Evolutionary conservation across 2,113 vertebrate genomes (phyloP).

Genomic region (Hylia prasina): DNA sequence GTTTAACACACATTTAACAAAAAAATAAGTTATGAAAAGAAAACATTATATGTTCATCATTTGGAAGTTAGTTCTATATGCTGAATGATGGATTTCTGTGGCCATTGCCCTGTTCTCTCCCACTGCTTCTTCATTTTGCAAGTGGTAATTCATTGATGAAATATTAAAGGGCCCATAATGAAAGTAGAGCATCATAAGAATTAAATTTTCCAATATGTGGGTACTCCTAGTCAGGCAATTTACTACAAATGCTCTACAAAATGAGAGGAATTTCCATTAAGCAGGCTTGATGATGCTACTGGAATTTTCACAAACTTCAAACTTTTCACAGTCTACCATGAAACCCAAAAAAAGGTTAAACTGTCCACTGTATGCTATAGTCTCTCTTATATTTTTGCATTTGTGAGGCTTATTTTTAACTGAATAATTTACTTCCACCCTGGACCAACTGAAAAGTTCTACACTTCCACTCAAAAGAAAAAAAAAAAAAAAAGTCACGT

Average conservation of each 20-base stretch:
- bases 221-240: not conserved
- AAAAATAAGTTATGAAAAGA: not conserved
- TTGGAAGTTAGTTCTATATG: not conserved
- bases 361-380: not conserved
- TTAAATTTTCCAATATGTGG: not conserved
- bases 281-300: not conserved
- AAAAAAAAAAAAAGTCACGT: rapidly evolving
- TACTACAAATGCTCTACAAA: not conserved
- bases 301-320: not conserved
- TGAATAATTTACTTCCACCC: not conserved
- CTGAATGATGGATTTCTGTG: not conserved
- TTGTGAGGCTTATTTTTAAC: not conserved
- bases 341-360: not conserved
- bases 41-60: not conserved
- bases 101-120: not conserved
- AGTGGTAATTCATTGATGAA: not conserved
- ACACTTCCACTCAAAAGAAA: not conserved
- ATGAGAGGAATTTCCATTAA: not conserved
- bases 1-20: not conserved
- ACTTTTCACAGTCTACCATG: not conserved
- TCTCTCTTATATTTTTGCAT: not conserved
- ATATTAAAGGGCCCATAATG: not conserved
- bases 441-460: not conserved
- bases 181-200: not conserved
- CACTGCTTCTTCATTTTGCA: not conserved